Conservation (phyloP, 2,888 invertebrate species). For the Drosophila anomelani region DNA sequence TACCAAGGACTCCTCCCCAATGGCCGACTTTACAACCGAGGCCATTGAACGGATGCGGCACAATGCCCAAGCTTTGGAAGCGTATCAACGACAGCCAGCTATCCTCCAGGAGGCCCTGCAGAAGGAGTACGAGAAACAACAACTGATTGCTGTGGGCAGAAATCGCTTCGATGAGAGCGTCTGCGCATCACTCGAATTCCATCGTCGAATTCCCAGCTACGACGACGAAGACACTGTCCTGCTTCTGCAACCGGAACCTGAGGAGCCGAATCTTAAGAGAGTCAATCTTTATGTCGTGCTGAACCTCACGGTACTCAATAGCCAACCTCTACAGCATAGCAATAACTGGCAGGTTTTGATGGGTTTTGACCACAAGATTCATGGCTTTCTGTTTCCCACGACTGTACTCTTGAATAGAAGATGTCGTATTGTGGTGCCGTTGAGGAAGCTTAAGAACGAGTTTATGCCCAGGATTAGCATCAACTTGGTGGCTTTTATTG, state of each 20-base stretch:
- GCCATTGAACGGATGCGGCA: conserved; percentile 57
- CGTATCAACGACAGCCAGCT: conserved; percentile 62
- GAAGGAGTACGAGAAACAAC: conserved; percentile 76
- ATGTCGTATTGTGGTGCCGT: conserved; percentile 65
- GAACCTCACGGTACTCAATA: conserved; percentile 57
- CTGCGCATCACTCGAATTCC: conserved; percentile 62
- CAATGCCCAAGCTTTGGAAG: conserved; percentile 57
- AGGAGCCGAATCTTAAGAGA: conserved; percentile 27
- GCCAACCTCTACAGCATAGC: conserved; percentile 55
- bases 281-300: conserved; percentile 65
- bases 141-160: conserved; percentile 72
- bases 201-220: conserved; percentile 57
- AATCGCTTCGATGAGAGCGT: conserved; percentile 54
- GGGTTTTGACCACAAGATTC: conserved; percentile 43
- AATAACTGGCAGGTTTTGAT: conserved; percentile 74
- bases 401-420: conserved; percentile 61
- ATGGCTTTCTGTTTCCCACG: conserved; percentile 65
- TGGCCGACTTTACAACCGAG: conserved; percentile 64
- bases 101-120: conserved; percentile 67
- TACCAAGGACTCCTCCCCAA: conserved; percentile 20
- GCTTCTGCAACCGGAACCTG: conserved; percentile 45
- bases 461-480: conserved; percentile 66
- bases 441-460: conserved; percentile 37
- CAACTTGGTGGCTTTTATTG: conserved; percentile 58
- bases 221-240: conserved; percentile 36